Conservation (phyloP, 2,113 vertebrate genomes). For the Cyprinodon brontotheroides region DNA sequence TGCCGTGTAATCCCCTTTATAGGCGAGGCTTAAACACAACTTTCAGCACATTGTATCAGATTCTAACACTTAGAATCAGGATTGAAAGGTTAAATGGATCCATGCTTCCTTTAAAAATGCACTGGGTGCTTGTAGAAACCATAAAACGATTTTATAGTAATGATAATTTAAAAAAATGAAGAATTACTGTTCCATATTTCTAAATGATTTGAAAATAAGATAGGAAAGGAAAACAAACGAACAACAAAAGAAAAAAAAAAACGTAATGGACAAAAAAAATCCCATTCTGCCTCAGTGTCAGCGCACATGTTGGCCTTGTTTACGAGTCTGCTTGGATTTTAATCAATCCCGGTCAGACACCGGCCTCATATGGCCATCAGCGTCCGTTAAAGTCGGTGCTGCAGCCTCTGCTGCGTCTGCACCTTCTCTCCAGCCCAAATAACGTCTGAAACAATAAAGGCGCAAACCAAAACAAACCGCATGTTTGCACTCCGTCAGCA, state of each 20-base stretch:
- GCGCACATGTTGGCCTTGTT: constrained; percentile 64
- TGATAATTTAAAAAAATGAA: neutral
- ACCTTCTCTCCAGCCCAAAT: constrained; percentile 58
- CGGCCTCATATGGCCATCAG: constrained; percentile 63
- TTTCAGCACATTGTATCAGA: constrained; percentile 40
- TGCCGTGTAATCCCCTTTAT: constrained; percentile 37
- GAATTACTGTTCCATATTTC: neutral
- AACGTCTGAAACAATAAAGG: constrained; percentile 66
- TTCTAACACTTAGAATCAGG: constrained; percentile 19
- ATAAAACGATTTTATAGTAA: neutral
- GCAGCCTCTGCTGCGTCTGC: constrained; percentile 8
- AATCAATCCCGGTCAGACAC: constrained; percentile 57
- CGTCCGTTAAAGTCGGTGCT: constrained; percentile 67
- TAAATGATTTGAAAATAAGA: constrained; percentile 4
- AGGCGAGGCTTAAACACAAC: constrained; percentile 23
- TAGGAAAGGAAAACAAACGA: neutral
- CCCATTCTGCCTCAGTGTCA: constrained; percentile 32
- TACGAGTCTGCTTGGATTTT: constrained; percentile 57
- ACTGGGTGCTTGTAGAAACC: neutral
- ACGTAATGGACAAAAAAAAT: neutral
- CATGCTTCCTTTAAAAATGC: constrained; percentile 14
- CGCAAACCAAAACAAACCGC: constrained; percentile 52
- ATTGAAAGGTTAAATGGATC: neutral
- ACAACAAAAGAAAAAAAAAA: neutral
- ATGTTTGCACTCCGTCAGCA: constrained; percentile 68